These are phyloP conservation scores for Scaptomyza graminum DNA, from an alignment of 1,140 invertebrate species.

Conservation along the genomic window DNA sequence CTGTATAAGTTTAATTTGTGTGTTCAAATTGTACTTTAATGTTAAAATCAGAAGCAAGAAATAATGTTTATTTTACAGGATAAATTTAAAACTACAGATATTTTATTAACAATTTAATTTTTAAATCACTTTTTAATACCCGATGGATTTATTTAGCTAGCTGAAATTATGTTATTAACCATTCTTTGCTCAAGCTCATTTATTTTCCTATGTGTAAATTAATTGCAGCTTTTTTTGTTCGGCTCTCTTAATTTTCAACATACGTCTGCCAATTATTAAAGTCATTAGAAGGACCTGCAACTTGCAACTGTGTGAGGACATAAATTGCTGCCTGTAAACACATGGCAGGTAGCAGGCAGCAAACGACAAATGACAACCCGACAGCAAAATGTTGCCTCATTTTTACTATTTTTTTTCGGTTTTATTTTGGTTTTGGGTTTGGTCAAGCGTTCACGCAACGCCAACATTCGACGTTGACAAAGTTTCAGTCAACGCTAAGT, in stretches of 20 bases:
- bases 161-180: too few species aligned
- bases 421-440: background rate
- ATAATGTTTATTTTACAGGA: too few species aligned
- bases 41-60: too few species aligned
- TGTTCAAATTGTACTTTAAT: too few species aligned
- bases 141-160: too few species aligned
- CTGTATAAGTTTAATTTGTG: too few species aligned
- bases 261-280: constrained; percentile 56
- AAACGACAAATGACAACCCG: constrained; percentile 53
- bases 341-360: constrained; percentile 56
- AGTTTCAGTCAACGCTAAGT: constrained; percentile 43
- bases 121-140: too few species aligned
- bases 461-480: constrained; percentile 41
- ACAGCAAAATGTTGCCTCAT: constrained; percentile 75
- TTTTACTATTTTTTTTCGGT: constrained; percentile 45
- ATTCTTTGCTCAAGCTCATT: background rate
- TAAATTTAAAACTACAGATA: too few species aligned
- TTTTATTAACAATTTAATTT: too few species aligned
- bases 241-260: background rate
- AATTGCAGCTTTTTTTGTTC: background rate
- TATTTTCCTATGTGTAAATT: background rate
- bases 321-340: constrained; percentile 69
- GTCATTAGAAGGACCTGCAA: constrained; percentile 56
- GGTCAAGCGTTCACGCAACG: constrained; percentile 15
- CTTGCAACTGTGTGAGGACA: constrained; percentile 46